Evolutionary conservation across 2,888 invertebrate genomes (phyloP).

Genomic region (Papilio demoleus): DNA sequence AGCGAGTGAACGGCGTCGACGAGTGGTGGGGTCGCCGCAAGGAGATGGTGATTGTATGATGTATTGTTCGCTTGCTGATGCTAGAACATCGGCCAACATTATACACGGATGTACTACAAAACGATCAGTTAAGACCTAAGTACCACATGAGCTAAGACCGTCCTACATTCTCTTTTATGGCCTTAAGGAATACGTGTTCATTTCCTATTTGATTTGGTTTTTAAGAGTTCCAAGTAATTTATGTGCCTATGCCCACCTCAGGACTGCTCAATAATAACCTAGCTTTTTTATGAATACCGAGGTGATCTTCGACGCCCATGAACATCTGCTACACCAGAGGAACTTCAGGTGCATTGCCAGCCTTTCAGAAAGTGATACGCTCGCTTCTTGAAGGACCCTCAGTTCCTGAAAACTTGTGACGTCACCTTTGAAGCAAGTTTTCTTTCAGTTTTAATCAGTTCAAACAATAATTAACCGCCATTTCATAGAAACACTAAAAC

Average conservation of each 20-base stretch:
- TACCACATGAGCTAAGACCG: not conserved
- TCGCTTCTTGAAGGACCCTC: too few species aligned
- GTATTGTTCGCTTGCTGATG: constrained; percentile 47
- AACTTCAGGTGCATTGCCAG: too few species aligned
- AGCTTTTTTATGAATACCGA: too few species aligned
- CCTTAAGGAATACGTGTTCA: not conserved
- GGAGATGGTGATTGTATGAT: constrained; percentile 48
- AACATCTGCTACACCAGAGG: too few species aligned
- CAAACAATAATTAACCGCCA: not conserved
- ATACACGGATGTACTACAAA: constrained; percentile 12
- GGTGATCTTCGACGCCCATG: too few species aligned
- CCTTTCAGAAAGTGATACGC: too few species aligned
- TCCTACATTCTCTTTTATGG: not conserved
- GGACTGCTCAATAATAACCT: too few species aligned
- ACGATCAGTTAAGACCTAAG: constrained; percentile 4
- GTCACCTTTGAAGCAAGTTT: not conserved
- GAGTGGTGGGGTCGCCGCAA: constrained; percentile 61
- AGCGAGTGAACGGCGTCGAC: constrained; percentile 63
- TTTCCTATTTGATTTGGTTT: not conserved
- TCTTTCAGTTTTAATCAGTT: too few species aligned
- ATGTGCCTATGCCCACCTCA: too few species aligned
- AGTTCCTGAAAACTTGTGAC: not conserved
- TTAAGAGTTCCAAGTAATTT: not conserved
- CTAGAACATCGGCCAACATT: constrained; percentile 38
- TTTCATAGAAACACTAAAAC: too few species aligned